These are phyloP conservation scores for Torymus aiolomorphi DNA, from an alignment of 2,888 invertebrate species.

Conservation along the genomic window DNA sequence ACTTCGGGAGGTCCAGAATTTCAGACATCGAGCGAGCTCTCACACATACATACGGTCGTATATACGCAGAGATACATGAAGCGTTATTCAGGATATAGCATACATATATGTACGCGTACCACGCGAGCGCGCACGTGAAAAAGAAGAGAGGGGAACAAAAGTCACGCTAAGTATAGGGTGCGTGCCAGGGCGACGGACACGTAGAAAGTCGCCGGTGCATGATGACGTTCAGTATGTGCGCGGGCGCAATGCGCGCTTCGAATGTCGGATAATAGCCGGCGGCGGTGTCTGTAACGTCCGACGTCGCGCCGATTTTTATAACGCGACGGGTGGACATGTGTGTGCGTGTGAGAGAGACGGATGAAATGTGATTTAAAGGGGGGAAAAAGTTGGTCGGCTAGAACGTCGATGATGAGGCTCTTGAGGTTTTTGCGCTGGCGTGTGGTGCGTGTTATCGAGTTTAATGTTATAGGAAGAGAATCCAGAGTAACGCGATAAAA, in stretches of 20 bases:
- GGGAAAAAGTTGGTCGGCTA: too few species aligned
- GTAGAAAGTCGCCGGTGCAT: conserved; percentile 9
- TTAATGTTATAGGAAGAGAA: too few species aligned
- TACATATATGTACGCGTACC: not conserved
- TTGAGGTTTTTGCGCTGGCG: too few species aligned
- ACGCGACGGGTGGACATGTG: too few species aligned
- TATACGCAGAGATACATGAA: not conserved
- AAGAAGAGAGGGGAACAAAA: not conserved
- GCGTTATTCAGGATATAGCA: not conserved
- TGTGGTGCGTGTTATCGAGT: too few species aligned
- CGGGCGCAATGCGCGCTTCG: too few species aligned
- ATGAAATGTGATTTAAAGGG: too few species aligned
- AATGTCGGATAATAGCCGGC: conserved; percentile 32
- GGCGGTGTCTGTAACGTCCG: too few species aligned
- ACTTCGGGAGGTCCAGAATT: conserved; percentile 17
- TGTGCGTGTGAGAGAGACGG: too few species aligned
- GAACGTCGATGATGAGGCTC: too few species aligned
- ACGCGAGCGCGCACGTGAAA: not conserved
- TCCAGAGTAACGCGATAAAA: too few species aligned
- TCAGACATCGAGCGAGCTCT: not conserved
- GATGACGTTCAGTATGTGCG: not conserved
- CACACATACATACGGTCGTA: not conserved
- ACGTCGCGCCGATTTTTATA: too few species aligned
- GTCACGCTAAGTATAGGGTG: conserved; percentile 46
- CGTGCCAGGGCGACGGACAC: not conserved